Conservation (phyloP, 1,140 invertebrate genomes). For the Drosophila nigromelanica region DNA sequence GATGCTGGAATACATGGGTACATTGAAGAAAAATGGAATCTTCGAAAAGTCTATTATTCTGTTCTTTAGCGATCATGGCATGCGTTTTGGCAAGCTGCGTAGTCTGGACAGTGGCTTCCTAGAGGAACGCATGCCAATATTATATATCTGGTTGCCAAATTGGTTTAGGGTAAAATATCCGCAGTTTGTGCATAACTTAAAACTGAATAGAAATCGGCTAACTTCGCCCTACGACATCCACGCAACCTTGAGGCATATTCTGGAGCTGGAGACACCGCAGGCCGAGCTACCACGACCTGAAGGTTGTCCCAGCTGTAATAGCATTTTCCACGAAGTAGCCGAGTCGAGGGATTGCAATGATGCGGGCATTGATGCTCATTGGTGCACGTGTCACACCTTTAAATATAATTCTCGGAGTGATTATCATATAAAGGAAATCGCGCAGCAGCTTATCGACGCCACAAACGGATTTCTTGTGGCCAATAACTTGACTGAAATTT, state of each 20-base stretch:
- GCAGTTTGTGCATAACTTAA: conserved; percentile 87
- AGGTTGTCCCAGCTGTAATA: conserved; percentile 87
- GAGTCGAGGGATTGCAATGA: conserved; percentile 88
- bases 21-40: conserved; percentile 85
- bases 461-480: conserved; percentile 74
- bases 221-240: conserved; percentile 94
- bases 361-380: conserved; percentile 89
- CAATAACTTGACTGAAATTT: conserved; percentile 41
- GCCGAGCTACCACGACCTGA: conserved; percentile 37
- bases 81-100: conserved; percentile 92
- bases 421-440: background rate
- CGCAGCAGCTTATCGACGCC: conserved; percentile 81
- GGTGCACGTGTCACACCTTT: conserved; percentile 88
- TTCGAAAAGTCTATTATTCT: conserved; percentile 89
- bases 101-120: conserved; percentile 87
- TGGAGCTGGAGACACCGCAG: conserved; percentile 70
- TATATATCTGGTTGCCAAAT: conserved; percentile 90
- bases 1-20: conserved; percentile 86
- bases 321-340: conserved; percentile 88
- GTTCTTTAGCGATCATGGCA: conserved; percentile 96
- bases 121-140: conserved; percentile 95
- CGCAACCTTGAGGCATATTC: conserved; percentile 85
- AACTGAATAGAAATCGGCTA: conserved; percentile 88
- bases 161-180: conserved; percentile 88
- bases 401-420: conserved; percentile 71